Evolutionary conservation across 1,140 invertebrate species (phyloP), one percentile per base, ranked within the genome.

Genomic region (Nomia melanderi): DNA sequence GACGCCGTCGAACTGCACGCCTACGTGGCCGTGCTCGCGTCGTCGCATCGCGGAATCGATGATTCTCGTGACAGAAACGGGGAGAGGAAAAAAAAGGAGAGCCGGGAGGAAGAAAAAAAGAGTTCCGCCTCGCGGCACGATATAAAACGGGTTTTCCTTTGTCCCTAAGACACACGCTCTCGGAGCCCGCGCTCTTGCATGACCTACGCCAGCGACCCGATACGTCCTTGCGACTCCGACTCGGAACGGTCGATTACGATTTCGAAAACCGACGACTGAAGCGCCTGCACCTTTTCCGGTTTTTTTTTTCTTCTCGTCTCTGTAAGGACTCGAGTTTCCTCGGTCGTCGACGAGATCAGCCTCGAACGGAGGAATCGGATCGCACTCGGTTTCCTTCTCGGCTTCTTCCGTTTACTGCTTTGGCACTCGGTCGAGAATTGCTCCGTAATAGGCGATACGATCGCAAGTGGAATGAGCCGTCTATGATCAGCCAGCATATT

Each of bases 1-100:
- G 36, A n/a, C 44, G 25, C 36, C 36, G 59, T 36, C 60, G 8
- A 60, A 57, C 66, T 27, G 57, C 44, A 65, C 54, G 41, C 33
- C 39, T 77, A 60, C 75, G 44, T 54, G 39, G 25, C 41, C 9
- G 47, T 31, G 67, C 64, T 71, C 27, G 78, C 65, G 50, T 75
- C 56, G 20, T 17, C 39, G 39, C 12, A 17, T 23, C 39, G 20
- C 14, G 17, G 29, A 50, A 50, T 60, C 29, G 31, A 36, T 39
- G n/a, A 47, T 50, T 60, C 14, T 27, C 4, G n/a, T 29, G n/a
- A 9, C 4, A 41, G 36, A 57, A 50, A 6, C 6, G 47, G 0
- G 4, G 50, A n/a, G n/a, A n/a, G 9, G 1, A 25, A 53, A 9
- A 33, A 5, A 11, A 17, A 23, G 12, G 25, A 11, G 20, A n/a